Conservation (phyloP, 2,113 vertebrate species). For the Saimiri boliviensis region DNA sequence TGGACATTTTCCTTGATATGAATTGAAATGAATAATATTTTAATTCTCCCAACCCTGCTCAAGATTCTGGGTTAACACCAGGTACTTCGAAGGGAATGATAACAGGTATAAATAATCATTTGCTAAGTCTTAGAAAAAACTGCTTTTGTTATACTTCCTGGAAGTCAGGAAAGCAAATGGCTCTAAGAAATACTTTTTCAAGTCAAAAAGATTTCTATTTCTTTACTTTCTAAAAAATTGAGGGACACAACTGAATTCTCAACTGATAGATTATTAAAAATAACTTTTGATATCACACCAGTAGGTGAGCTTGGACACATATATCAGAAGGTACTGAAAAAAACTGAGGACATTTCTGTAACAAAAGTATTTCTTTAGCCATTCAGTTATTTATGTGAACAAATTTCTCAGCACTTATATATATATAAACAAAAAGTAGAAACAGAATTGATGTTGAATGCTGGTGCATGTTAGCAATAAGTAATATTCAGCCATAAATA, state of each 20-base stretch:
- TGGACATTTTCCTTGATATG: not conserved
- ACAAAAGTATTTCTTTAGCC: not conserved
- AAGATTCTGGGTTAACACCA: not conserved
- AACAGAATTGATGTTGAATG: not conserved
- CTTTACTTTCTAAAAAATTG: conserved; percentile 2
- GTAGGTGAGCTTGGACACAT: not conserved
- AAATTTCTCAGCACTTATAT: not conserved
- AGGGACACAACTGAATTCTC: not conserved
- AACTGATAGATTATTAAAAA: not conserved
- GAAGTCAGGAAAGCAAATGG: not conserved
- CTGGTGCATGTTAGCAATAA: not conserved
- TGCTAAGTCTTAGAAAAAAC: not conserved
- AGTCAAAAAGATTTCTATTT: not conserved
- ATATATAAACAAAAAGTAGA: not conserved
- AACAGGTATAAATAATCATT: not conserved
- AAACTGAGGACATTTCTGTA: not conserved
- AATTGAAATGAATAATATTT: not conserved
- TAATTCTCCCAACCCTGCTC: not conserved
- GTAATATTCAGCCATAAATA: not conserved
- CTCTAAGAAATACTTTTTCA: not conserved
- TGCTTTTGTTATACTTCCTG: not conserved
- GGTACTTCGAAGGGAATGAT: not conserved
- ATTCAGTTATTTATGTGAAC: not conserved
- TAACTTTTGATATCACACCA: not conserved
- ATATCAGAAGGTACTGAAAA: not conserved